phyloP scores from a whole-genome alignment of 2,888 invertebrate genomes.

The Drosophila seclusa region DNA sequence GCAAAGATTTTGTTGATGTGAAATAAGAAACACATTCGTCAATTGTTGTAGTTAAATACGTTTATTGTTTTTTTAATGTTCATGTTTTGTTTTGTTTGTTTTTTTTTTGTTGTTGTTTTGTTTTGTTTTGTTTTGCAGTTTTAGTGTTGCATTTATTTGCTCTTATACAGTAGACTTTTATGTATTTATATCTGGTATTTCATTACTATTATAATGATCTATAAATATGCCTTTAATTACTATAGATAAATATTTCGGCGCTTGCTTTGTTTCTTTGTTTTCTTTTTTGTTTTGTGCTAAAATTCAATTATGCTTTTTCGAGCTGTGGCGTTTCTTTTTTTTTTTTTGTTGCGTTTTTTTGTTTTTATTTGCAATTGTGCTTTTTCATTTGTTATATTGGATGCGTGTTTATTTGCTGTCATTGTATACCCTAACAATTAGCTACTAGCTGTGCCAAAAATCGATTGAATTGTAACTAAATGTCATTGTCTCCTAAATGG shows the following conservation, averaged over 20 bases:
- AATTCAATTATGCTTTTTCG: slow-evolving; percentile 56
- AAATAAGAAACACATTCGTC: slow-evolving; percentile 8
- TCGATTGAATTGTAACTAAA: slow-evolving; percentile 65
- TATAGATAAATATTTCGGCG: slow-evolving; percentile 80
- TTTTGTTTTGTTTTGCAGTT: slow-evolving; percentile 48
- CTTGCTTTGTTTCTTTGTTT: slow-evolving; percentile 60
- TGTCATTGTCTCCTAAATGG: slow-evolving; percentile 21
- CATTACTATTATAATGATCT: slow-evolving; percentile 62
- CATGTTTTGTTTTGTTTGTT: slow-evolving; percentile 39
- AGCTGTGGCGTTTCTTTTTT: slow-evolving; percentile 39
- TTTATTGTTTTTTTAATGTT: slow-evolving; percentile 64
- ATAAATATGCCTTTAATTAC: slow-evolving; percentile 76
- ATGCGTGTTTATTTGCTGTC: slow-evolving; percentile 16
- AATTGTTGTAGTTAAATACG: slow-evolving; percentile 74
- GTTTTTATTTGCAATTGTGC: slow-evolving; percentile 32
- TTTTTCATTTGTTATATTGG: slow-evolving; percentile 22
- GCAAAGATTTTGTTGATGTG: not conserved
- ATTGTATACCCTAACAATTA: slow-evolving; percentile 57
- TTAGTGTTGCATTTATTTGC: slow-evolving; percentile 68
- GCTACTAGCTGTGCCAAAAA: slow-evolving; percentile 74
- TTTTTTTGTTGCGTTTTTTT: slow-evolving; percentile 1
- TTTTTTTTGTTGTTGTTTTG: slow-evolving; percentile 39
- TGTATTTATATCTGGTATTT: slow-evolving; percentile 67
- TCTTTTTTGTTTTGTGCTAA: slow-evolving; percentile 65
- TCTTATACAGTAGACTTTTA: slow-evolving; percentile 70